phyloP scores from a whole-genome alignment of 2,888 invertebrate species.

The Cephus rjabovi region DNA sequence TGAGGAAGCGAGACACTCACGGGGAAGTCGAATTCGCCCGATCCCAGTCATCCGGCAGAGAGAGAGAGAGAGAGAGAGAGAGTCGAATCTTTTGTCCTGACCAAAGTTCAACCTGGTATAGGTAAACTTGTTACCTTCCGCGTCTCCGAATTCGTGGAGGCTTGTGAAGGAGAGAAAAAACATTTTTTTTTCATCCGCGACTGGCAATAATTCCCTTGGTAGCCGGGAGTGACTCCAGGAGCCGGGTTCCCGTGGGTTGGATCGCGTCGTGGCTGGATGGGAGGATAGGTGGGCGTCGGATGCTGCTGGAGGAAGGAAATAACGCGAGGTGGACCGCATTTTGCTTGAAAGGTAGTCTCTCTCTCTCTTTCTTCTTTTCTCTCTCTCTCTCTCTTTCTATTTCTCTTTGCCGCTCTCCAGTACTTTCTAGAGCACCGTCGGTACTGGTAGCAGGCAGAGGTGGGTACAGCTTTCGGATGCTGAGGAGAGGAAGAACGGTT shows the following conservation, averaged over 20 bases:
- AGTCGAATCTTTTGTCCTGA: too few relatives aligned
- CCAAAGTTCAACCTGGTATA: too few relatives aligned
- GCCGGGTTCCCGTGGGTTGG: neutral
- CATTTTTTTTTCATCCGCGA: conserved; percentile 53
- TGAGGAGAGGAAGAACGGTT: too few relatives aligned
- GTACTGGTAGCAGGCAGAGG: too few relatives aligned
- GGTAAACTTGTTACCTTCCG: neutral
- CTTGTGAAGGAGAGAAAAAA: conserved; percentile 27
- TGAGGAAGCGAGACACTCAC: too few relatives aligned
- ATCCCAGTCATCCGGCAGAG: too few relatives aligned
- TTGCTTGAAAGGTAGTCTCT: conserved; percentile 54
- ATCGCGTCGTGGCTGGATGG: neutral
- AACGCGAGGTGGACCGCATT: conserved; percentile 59
- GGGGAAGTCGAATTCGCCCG: too few relatives aligned
- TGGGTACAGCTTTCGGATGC: too few relatives aligned
- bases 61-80: too few relatives aligned
- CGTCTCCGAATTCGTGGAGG: conserved; percentile 8
- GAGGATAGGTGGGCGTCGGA: conserved; percentile 2
- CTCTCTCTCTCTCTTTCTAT: conserved; percentile 18
- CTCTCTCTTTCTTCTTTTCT: conserved; percentile 33
- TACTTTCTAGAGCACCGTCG: conserved; percentile 18
- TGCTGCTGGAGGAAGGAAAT: conserved; percentile 35
- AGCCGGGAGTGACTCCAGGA: conserved; percentile 34
- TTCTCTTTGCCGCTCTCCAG: conserved; percentile 32
- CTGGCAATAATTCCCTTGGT: conserved; percentile 58